A percentile compares a stretch with the other conserved stretches of the same genome.
Conservation (phyloP, 2,888 invertebrate species). For the Drosophila demipolita region DNA sequence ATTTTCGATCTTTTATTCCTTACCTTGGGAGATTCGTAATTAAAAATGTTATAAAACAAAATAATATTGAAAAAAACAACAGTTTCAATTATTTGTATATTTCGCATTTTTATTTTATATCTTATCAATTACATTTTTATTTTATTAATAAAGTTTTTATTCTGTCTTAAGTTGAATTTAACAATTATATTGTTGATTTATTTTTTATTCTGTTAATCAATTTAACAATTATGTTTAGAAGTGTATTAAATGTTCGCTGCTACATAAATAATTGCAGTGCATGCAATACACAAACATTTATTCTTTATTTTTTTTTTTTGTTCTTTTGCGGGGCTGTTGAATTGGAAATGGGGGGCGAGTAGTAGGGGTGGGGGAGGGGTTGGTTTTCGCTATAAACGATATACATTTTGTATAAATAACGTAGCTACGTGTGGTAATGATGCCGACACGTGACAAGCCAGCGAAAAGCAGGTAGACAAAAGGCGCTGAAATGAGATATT, state of each 20-base stretch:
- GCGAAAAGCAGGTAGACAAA: conserved; percentile 67
- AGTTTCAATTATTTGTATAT: not conserved
- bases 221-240: not conserved
- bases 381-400: conserved; percentile 63
- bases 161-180: not conserved
- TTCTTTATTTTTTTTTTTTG: not conserved
- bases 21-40: too few relatives aligned
- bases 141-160: too few relatives aligned
- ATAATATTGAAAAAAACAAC: not conserved
- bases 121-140: not conserved
- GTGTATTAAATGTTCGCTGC: not conserved
- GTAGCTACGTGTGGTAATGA: conserved; percentile 84
- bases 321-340: not conserved
- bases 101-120: not conserved
- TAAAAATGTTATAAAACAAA: too few relatives aligned
- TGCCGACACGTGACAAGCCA: conserved; percentile 84
- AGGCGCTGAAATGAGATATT: conserved; percentile 78
- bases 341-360: not conserved
- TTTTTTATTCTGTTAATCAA: not conserved
- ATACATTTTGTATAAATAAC: conserved; percentile 81
- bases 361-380: not conserved
- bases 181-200: not conserved
- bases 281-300: not conserved
- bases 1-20: not conserved
- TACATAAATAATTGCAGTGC: not conserved